Conservation (phyloP, 2,113 vertebrate genomes). For the Cheilinus undulatus region DNA sequence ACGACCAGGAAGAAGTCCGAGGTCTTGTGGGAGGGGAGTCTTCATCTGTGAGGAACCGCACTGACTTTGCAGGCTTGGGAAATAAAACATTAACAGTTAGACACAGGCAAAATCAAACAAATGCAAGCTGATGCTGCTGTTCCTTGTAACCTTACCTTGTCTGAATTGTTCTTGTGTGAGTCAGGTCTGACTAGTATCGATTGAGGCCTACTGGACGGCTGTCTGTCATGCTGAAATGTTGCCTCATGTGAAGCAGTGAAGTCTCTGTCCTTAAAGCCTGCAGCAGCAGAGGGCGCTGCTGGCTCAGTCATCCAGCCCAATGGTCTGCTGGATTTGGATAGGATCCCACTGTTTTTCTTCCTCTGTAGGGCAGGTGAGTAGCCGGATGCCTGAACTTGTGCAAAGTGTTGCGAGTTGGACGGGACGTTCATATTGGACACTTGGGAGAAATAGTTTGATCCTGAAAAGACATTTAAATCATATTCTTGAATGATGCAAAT, state of each 20-base stretch:
- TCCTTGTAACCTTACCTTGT: conserved; percentile 87
- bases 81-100: conserved; percentile 6
- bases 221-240: conserved; percentile 71
- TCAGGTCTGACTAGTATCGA: conserved; percentile 96
- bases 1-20: conserved; percentile 80
- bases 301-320: conserved; percentile 76
- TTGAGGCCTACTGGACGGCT: conserved; percentile 80
- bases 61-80: conserved; percentile 91
- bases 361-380: conserved; percentile 76
- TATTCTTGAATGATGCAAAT: not conserved
- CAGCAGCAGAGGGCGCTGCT: conserved; percentile 80
- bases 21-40: conserved; percentile 80
- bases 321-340: conserved; percentile 56
- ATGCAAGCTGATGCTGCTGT: not conserved
- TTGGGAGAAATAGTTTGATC: conserved; percentile 76
- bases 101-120: not conserved
- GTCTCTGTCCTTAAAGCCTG: conserved; percentile 84
- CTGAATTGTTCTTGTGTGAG: conserved; percentile 83
- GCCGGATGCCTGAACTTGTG: conserved; percentile 79
- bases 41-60: conserved; percentile 91
- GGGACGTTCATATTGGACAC: conserved; percentile 66
- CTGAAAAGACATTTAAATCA: conserved; percentile 54
- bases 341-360: conserved; percentile 70
- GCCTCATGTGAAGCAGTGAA: conserved; percentile 77
- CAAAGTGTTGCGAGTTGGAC: conserved; percentile 79